Evolutionary conservation across 2,888 invertebrate genomes (phyloP).

Genomic region (Pantelozetes paolii): DNA sequence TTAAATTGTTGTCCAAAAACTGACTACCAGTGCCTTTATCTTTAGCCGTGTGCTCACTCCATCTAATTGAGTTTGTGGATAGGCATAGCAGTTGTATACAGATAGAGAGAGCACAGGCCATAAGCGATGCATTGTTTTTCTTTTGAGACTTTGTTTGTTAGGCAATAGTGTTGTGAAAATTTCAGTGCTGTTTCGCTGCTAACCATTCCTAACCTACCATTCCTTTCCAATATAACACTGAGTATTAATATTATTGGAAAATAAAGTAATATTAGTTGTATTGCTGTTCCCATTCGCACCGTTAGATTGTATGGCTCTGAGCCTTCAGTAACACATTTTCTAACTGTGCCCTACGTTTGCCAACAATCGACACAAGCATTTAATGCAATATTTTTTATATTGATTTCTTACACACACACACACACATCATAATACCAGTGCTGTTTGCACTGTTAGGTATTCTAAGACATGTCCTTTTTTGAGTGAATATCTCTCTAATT

Average conservation of each 20-base stretch:
- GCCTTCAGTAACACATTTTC: constrained; percentile 3
- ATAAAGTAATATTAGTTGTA: no score
- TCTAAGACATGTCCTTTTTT: no score
- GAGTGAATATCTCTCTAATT: no score
- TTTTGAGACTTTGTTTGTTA: constrained; percentile 2
- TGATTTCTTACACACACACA: no score
- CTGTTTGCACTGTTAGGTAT: no score
- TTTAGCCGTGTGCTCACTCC: background rate
- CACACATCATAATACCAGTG: no score
- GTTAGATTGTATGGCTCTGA: background rate
- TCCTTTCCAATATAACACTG: no score
- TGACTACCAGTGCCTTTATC: background rate
- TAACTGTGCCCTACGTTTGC: background rate
- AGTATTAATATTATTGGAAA: no score
- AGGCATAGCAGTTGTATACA: background rate
- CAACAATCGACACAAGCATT: background rate
- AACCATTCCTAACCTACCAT: background rate
- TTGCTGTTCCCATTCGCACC: no score
- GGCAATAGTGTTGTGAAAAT: background rate
- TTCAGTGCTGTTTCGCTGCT: background rate
- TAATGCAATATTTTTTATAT: no score
- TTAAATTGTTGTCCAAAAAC: constrained; percentile 6
- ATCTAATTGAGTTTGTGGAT: constrained; percentile 15
- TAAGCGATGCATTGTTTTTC: background rate
- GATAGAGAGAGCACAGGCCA: constrained; percentile 1